A percentile compares a stretch with the other conserved stretches of the same genome.
These are phyloP conservation scores for Rhea pennata DNA, from an alignment of 2,113 vertebrate genomes.

Conservation along the genomic window DNA sequence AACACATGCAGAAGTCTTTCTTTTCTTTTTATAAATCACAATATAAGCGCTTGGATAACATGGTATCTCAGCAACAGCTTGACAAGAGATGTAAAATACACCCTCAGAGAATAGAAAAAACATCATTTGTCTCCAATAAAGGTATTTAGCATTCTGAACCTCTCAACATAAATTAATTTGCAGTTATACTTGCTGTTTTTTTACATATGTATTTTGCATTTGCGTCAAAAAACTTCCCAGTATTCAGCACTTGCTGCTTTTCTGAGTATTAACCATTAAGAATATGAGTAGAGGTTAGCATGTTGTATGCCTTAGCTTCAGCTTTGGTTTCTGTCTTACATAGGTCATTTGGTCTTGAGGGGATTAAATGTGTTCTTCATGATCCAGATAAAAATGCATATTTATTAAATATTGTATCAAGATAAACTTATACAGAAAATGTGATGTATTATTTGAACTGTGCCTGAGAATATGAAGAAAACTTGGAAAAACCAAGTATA, in stretches of 20 bases:
- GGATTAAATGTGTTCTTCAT: conserved; percentile 29
- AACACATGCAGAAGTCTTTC: conserved; percentile 66
- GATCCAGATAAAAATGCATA: conserved; percentile 32
- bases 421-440: conserved; percentile 30
- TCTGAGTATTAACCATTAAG: conserved; percentile 32
- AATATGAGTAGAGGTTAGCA: conserved; percentile 11
- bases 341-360: neutral
- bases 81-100: conserved; percentile 77
- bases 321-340: neutral
- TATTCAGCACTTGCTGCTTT: conserved; percentile 35
- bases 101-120: conserved; percentile 67
- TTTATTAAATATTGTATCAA: conserved; percentile 48
- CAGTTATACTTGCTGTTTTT: conserved; percentile 66
- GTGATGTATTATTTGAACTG: neutral
- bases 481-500: neutral
- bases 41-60: conserved; percentile 63
- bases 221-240: conserved; percentile 37
- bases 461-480: neutral
- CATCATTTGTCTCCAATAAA: conserved; percentile 70
- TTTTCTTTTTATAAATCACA: conserved; percentile 77
- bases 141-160: conserved; percentile 76
- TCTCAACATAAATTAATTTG: conserved; percentile 80
- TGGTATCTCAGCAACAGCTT: conserved; percentile 80
- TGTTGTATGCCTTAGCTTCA: conserved; percentile 6
- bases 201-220: conserved; percentile 68